These are phyloP conservation scores for Diabrotica undecimpunctata DNA, from an alignment of 1,140 invertebrate genomes.

Conservation along the genomic window DNA sequence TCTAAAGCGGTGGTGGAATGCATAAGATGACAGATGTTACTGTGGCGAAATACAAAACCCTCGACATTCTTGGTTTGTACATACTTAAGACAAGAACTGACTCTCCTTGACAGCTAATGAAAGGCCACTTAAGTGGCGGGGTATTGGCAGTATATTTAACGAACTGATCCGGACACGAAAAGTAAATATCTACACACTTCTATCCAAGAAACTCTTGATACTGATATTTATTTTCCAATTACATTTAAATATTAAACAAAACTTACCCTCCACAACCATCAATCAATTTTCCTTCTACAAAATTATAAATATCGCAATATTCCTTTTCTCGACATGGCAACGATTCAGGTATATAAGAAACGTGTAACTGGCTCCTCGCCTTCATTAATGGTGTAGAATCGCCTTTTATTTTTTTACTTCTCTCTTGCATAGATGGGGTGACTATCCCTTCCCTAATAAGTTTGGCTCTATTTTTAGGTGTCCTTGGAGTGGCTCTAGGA, in stretches of 20 bases:
- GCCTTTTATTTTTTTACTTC: constrained; percentile 27
- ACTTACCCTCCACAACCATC: constrained; percentile 68
- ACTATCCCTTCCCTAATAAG: constrained; percentile 37
- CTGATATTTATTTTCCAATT: too few relatives aligned
- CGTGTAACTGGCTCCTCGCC: constrained; percentile 41
- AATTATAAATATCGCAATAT: constrained; percentile 72
- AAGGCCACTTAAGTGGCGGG: too few relatives aligned
- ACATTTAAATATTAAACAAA: constrained; percentile 8
- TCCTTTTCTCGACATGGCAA: constrained; percentile 75
- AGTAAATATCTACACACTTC: too few relatives aligned
- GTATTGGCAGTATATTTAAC: too few relatives aligned
- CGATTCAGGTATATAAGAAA: constrained; percentile 60
- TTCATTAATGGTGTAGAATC: constrained; percentile 37
- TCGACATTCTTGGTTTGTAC: too few relatives aligned
- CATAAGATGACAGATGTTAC: too few relatives aligned
- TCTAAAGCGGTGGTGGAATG: too few relatives aligned
- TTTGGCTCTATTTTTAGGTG: constrained; percentile 24
- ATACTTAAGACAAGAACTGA: too few relatives aligned
- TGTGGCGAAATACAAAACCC: too few relatives aligned
- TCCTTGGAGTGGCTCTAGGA: constrained; percentile 20
- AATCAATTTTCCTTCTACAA: constrained; percentile 70
- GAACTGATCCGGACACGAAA: too few relatives aligned
- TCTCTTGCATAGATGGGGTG: constrained; percentile 38
- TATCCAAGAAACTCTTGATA: too few relatives aligned
- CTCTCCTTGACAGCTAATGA: too few relatives aligned